Conservation (phyloP, 2,113 vertebrate genomes). For the Aegypius monachus region DNA sequence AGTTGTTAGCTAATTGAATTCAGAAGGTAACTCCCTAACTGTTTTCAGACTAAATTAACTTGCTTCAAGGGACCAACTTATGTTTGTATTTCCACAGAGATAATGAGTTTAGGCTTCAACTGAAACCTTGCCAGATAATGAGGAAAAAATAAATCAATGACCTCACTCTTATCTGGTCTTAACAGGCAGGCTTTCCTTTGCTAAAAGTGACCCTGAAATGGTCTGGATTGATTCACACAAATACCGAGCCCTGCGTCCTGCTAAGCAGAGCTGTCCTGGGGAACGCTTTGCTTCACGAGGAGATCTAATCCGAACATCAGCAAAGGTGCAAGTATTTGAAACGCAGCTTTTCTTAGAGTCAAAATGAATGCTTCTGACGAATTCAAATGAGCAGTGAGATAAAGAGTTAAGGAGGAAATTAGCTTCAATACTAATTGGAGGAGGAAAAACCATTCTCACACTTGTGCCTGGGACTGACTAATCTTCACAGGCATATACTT, state of each 20-base stretch:
- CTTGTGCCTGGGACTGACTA: neutral
- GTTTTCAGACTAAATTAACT: constrained; percentile 69
- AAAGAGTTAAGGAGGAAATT: constrained; percentile 39
- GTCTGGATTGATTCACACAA: constrained; percentile 43
- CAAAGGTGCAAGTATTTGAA: constrained; percentile 10
- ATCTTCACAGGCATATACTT: neutral
- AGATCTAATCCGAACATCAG: constrained; percentile 7
- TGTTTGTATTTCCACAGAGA: constrained; percentile 66
- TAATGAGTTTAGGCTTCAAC: constrained; percentile 66
- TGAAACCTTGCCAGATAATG: constrained; percentile 55
- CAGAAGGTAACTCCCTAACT: constrained; percentile 52
- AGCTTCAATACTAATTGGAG: neutral
- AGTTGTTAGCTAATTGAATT: constrained; percentile 64
- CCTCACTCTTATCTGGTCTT: constrained; percentile 68
- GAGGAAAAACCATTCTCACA: neutral
- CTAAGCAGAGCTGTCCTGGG: neutral
- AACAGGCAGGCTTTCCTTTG: constrained; percentile 64
- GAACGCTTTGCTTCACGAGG: neutral
- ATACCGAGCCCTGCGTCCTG: neutral
- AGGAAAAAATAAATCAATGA: constrained; percentile 65
- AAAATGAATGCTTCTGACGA: neutral
- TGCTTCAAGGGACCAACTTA: constrained; percentile 57
- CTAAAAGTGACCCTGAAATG: constrained; percentile 59
- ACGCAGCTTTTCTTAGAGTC: neutral
- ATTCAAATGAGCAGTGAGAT: neutral